Evolutionary conservation across 2,888 invertebrate genomes (phyloP).

Genomic region (Cephonodes hylas): DNA sequence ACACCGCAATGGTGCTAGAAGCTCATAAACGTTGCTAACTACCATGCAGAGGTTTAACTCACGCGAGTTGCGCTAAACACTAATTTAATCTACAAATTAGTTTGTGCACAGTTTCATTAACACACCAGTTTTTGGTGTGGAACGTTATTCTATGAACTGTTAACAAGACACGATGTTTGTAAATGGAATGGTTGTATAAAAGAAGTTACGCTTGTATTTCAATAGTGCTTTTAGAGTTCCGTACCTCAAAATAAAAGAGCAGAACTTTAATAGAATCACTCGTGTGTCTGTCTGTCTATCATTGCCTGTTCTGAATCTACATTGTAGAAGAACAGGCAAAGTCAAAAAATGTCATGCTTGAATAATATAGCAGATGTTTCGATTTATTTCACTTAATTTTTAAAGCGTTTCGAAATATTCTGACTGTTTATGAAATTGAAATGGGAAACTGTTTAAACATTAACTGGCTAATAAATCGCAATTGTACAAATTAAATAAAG

Average conservation of each 20-base stretch:
- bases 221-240: too few relatives aligned
- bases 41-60: background rate
- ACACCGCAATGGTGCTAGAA: too few relatives aligned
- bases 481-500: background rate
- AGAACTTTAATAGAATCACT: too few relatives aligned
- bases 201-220: too few relatives aligned
- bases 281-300: too few relatives aligned
- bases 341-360: too few relatives aligned
- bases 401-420: background rate
- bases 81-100: background rate
- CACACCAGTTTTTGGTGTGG: background rate
- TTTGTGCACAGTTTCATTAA: background rate
- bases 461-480: background rate
- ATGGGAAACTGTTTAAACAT: background rate
- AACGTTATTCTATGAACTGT: background rate
- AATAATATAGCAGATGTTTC: too few relatives aligned
- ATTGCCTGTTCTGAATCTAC: too few relatives aligned
- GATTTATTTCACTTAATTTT: background rate
- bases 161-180: too few relatives aligned
- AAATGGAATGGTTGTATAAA: too few relatives aligned
- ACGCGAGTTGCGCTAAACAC: background rate
- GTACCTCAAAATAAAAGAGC: too few relatives aligned
- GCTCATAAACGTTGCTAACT: background rate
- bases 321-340: too few relatives aligned
- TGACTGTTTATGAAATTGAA: background rate